Evolutionary conservation across 2,888 invertebrate genomes (phyloP).

Genomic region (Heliconius charithonia): DNA sequence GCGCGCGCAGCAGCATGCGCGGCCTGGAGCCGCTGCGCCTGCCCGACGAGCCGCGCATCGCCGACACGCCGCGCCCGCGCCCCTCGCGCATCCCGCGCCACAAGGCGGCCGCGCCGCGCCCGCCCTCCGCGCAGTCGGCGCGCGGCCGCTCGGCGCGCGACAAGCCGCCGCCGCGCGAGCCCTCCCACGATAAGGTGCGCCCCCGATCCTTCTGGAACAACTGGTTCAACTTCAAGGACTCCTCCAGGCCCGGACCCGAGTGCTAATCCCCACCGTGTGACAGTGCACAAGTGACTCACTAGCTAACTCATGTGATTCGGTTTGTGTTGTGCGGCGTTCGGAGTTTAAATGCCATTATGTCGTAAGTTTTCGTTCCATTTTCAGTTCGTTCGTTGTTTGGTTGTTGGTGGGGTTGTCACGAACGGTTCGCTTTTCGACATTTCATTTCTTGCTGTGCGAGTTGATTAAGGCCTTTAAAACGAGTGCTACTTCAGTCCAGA

Average conservation of each 20-base stretch:
- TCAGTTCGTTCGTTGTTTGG: constrained; percentile 47
- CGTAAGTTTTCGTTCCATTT: constrained; percentile 73
- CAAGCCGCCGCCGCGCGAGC: constrained; percentile 56
- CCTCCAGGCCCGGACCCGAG: constrained; percentile 51
- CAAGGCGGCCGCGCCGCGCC: constrained; percentile 74
- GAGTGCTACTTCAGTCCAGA: not conserved
- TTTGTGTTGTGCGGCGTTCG: constrained; percentile 25
- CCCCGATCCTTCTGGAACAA: constrained; percentile 86
- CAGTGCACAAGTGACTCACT: constrained; percentile 62
- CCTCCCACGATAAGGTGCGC: constrained; percentile 87
- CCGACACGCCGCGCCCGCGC: constrained; percentile 78
- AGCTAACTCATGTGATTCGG: constrained; percentile 32
- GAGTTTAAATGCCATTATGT: constrained; percentile 77
- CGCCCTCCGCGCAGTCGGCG: constrained; percentile 63
- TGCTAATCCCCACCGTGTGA: constrained; percentile 67
- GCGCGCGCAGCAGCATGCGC: constrained; percentile 66
- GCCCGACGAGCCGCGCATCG: constrained; percentile 84
- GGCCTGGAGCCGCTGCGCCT: constrained; percentile 75
- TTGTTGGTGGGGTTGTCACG: constrained; percentile 52
- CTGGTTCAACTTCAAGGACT: constrained; percentile 81
- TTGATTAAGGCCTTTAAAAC: not conserved
- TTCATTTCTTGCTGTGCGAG: not conserved
- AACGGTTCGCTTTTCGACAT: constrained; percentile 1
- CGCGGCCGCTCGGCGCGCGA: constrained; percentile 59
- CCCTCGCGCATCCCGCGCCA: constrained; percentile 55